Conservation (phyloP, 2,113 vertebrate species). For the Xiphophorus maculatus region DNA sequence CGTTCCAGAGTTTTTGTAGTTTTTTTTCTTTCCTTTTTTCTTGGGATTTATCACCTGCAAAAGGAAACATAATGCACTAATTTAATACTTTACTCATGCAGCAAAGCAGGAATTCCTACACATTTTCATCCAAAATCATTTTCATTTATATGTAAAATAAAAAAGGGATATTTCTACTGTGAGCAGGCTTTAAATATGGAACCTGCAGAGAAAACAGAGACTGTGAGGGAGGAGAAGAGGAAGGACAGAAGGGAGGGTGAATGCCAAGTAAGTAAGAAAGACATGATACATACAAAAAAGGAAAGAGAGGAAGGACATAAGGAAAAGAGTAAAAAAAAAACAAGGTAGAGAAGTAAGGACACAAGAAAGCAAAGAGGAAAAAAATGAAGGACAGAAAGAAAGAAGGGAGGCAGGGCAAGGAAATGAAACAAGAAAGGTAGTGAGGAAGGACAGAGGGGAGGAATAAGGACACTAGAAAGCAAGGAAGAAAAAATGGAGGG, state of each 20-base stretch:
- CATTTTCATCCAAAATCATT: neutral
- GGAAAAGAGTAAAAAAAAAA: too few relatives aligned
- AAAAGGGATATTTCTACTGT: neutral
- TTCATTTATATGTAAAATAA: neutral
- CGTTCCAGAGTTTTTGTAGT: slow-evolving; percentile 97
- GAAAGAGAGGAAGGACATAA: too few relatives aligned
- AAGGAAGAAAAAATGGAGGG: neutral
- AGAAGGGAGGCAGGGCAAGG: too few relatives aligned
- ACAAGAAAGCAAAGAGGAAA: too few relatives aligned
- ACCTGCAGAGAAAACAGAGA: neutral
- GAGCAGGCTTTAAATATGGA: neutral
- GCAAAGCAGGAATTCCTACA: neutral
- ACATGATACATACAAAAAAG: too few relatives aligned
- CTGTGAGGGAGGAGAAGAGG: neutral
- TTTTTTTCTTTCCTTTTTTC: slow-evolving; percentile 98
- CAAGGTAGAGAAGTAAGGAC: too few relatives aligned
- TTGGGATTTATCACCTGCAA: slow-evolving; percentile 95
- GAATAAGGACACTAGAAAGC: neutral
- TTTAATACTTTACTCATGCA: neutral
- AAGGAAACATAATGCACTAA: neutral
- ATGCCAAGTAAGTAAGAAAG: too few relatives aligned
- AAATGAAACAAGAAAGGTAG: too few relatives aligned
- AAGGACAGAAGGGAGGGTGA: neutral
- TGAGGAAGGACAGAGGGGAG: too few relatives aligned
- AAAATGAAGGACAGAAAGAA: too few relatives aligned